Percentiles rank a stretch among this genome's conserved stretches.
These are phyloP conservation scores for Apamea anceps DNA, from an alignment of 2,888 invertebrate species.

Conservation along the genomic window DNA sequence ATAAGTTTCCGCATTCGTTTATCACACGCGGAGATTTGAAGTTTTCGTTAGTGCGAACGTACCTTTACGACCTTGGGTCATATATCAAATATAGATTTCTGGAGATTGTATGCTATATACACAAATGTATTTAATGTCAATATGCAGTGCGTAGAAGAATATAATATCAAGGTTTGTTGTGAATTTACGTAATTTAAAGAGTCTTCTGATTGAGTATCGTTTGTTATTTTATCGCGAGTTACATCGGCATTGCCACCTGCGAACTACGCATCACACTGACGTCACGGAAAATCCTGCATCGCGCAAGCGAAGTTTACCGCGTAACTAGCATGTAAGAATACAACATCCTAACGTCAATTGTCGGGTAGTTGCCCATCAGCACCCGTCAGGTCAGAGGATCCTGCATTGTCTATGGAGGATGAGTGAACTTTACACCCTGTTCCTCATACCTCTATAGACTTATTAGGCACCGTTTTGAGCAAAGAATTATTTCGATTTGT, in stretches of 20 bases:
- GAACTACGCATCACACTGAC: not conserved
- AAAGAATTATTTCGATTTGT: not conserved
- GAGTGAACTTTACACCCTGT: not conserved
- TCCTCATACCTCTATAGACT: not conserved
- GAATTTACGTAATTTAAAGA: not conserved
- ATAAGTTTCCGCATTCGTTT: conserved; percentile 46
- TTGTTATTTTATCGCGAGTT: not conserved
- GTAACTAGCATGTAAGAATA: not conserved
- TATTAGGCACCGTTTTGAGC: not conserved
- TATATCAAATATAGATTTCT: conserved; percentile 49
- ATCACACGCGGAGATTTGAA: conserved; percentile 23
- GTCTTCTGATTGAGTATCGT: not conserved
- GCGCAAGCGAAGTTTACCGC: not conserved
- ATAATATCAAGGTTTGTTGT: too few relatives aligned
- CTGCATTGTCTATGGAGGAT: not conserved
- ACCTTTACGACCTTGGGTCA: conserved; percentile 46
- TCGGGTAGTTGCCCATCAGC: not conserved
- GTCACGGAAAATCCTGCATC: not conserved
- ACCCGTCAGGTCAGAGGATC: not conserved
- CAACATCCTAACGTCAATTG: not conserved
- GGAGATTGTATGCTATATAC: conserved; percentile 34
- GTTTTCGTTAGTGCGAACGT: conserved; percentile 26
- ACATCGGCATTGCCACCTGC: not conserved
- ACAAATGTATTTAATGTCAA: conserved; percentile 6
- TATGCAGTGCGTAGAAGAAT: conserved; percentile 5